Evolutionary conservation across 2,797 vertebrate genomes (phyloP), one percentile per base, ranked within the genome.

Genomic region (Cuculus canorus): DNA sequence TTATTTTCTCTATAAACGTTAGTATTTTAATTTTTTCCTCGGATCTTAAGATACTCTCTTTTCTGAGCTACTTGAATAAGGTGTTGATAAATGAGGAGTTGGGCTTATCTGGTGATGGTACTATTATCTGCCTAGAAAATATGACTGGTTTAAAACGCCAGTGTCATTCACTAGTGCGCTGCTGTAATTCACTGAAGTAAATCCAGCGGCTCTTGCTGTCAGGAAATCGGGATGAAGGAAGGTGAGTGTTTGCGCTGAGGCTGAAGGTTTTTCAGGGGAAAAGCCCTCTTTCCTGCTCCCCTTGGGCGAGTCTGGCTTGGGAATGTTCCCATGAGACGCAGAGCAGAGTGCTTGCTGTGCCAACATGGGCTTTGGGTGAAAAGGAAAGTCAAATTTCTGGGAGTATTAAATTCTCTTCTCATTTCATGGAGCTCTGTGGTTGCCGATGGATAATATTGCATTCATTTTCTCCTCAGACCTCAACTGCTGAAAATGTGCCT

Each of bases 161-260:
- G 50, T 66, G 59, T 64, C 87, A 92, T 77, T 95, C 64, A 76
- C 39, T 35, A 73, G 60, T 68, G 57, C 88, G 82, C 69, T 63
- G 57, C 72, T 95, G 50, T 86, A 93, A 94, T 94, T 94, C 92
- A 92, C 54, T 63, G 82, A 89, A 96, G 96, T 95, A 95, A 96
- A 95, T 94, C 87, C 72, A 88, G 13, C 86, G 77, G 86, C 43
- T 92, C 68, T 86, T 33, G 22, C 68, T 95, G 82, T 91, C 89
- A 93, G 78, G 87, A 93, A 89, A 87, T 57, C 91, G 85, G 88
- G 80, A 78, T 68, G 83, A 94, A 95, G 33, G 83, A 66, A 82
- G 86, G 89, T 93, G 91, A 95, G 83, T 81, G 32, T 68, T 69
- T 92, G 78, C 48, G 82, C n/a, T 0, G 4, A 72, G 21, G 92